Evolutionary conservation across 2,888 invertebrate genomes (phyloP).

Genomic region (Hydraecia micacea): DNA sequence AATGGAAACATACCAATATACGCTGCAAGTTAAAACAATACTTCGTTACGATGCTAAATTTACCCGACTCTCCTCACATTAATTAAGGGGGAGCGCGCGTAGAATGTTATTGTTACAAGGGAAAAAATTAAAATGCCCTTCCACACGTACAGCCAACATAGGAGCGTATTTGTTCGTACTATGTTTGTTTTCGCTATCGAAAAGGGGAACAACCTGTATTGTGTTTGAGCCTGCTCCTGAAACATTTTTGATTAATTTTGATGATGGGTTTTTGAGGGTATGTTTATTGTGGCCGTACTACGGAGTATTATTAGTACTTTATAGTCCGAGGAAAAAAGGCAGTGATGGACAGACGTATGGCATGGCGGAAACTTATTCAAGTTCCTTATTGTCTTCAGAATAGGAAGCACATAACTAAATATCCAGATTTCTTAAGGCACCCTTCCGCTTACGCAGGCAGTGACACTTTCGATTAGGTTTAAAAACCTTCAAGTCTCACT

Average conservation of each 20-base stretch:
- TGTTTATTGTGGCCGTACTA: constrained; percentile 16
- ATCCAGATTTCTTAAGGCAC: neutral
- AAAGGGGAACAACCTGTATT: constrained; percentile 28
- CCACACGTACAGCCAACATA: constrained; percentile 30
- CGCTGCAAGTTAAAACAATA: constrained; percentile 61
- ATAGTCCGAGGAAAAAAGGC: neutral
- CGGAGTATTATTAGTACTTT: neutral
- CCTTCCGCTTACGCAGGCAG: neutral
- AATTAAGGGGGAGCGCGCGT: constrained; percentile 61
- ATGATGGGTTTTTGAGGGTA: constrained; percentile 13
- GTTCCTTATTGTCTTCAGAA: neutral
- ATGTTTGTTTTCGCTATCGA: constrained; percentile 40
- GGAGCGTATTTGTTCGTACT: constrained; percentile 25
- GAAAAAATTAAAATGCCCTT: constrained; percentile 59
- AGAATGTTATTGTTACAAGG: constrained; percentile 60
- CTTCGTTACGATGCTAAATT: constrained; percentile 63
- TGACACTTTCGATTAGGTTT: neutral
- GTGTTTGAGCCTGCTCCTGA: constrained; percentile 19
- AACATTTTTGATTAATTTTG: constrained; percentile 42
- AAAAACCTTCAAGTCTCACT: neutral
- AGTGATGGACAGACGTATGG: too few relatives aligned
- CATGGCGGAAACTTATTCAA: neutral
- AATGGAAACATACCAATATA: constrained; percentile 33
- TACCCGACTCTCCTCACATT: constrained; percentile 56
- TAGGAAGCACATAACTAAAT: neutral